phyloP scores from a whole-genome alignment of 2,888 invertebrate genomes.

The Mythimna albipuncta region DNA sequence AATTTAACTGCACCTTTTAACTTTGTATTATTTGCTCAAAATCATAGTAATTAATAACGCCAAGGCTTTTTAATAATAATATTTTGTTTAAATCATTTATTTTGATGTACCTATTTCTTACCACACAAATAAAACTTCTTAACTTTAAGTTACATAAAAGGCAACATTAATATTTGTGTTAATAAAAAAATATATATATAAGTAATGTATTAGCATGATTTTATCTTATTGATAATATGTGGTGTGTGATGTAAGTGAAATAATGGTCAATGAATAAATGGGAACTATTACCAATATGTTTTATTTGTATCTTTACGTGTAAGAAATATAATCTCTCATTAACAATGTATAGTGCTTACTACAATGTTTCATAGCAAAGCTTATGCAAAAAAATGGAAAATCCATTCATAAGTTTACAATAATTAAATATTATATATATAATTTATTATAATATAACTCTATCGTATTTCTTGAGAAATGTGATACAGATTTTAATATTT shows the following conservation, averaged over 20 bases:
- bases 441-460: not conserved
- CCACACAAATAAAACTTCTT: slow-evolving; percentile 41
- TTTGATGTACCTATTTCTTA: slow-evolving; percentile 19
- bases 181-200: slow-evolving; percentile 18
- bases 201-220: slow-evolving; percentile 49
- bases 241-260: slow-evolving; percentile 69
- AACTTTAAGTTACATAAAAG: slow-evolving; percentile 37
- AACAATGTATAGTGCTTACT: slow-evolving; percentile 7
- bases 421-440: not conserved
- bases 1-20: slow-evolving; percentile 67
- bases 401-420: slow-evolving; percentile 4
- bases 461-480: not conserved
- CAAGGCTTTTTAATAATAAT: slow-evolving; percentile 65
- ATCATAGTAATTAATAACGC: slow-evolving; percentile 65
- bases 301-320: slow-evolving; percentile 38
- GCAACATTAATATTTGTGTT: slow-evolving; percentile 52
- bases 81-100: slow-evolving; percentile 33
- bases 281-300: slow-evolving; percentile 61
- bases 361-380: slow-evolving; percentile 28
- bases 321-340: slow-evolving; percentile 5
- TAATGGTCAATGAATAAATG: slow-evolving; percentile 74
- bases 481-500: not conserved
- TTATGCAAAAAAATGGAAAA: slow-evolving; percentile 8
- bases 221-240: slow-evolving; percentile 58
- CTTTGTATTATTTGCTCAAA: slow-evolving; percentile 79